These are phyloP conservation scores for Microcebus murinus DNA, from an alignment of 2,113 vertebrate genomes.

Conservation along the genomic window DNA sequence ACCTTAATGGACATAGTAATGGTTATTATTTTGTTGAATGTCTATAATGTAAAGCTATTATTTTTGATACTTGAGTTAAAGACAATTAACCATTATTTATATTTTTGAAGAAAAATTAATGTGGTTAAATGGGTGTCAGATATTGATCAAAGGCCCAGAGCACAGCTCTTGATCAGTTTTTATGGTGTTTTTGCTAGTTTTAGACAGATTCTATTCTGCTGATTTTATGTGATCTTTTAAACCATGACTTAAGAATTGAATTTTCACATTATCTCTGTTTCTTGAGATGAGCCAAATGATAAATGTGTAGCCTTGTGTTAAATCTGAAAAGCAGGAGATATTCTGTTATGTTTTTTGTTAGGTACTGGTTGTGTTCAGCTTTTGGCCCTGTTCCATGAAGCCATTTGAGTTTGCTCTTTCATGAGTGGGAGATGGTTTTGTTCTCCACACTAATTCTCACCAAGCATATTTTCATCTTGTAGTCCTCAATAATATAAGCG, in stretches of 20 bases:
- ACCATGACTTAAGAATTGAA: not conserved
- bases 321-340: not conserved
- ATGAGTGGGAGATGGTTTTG: not conserved
- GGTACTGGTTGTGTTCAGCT: not conserved
- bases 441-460: not conserved
- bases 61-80: not conserved
- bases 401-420: not conserved
- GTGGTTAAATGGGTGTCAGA: not conserved
- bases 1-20: not conserved
- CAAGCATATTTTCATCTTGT: not conserved
- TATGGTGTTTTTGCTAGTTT: not conserved
- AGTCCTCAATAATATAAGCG: not conserved
- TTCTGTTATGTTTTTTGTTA: not conserved
- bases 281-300: not conserved
- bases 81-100: not conserved
- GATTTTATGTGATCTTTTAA: not conserved
- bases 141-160: not conserved
- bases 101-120: not conserved
- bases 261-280: not conserved
- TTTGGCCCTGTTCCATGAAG: not conserved
- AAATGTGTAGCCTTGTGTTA: not conserved
- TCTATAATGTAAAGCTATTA: not conserved
- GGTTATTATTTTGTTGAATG: slow-evolving; percentile 11
- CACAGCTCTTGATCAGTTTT: not conserved
- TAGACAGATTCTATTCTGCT: not conserved